A percentile compares a stretch with the other conserved stretches of the same genome.
Evolutionary conservation across 2,113 vertebrate species (phyloP).

Genomic region (Pseudolaguvia tuberculata): DNA sequence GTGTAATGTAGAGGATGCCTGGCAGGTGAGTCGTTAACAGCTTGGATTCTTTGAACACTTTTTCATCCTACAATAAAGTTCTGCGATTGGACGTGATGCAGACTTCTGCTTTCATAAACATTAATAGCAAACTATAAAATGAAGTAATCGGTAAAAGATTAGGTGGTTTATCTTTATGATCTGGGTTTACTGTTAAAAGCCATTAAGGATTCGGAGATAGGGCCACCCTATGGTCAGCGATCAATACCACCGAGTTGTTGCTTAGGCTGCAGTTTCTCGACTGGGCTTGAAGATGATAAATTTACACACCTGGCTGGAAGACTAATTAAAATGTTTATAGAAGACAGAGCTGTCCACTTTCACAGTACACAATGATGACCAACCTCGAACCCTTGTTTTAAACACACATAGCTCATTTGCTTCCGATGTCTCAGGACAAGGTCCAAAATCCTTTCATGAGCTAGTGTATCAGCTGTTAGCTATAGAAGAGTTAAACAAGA

Average conservation of each 20-base stretch:
- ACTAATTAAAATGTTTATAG: slow-evolving; percentile 73
- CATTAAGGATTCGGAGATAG: slow-evolving; percentile 52
- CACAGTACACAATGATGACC: slow-evolving; percentile 58
- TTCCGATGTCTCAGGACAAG: too few relatives aligned
- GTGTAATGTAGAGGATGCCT: slow-evolving; percentile 55
- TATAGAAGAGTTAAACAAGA: too few relatives aligned
- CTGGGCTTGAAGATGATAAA: slow-evolving; percentile 65
- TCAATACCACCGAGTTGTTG: slow-evolving; percentile 65
- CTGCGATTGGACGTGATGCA: slow-evolving; percentile 62
- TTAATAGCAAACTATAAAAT: slow-evolving; percentile 53
- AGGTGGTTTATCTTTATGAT: slow-evolving; percentile 40
- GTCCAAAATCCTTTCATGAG: too few relatives aligned
- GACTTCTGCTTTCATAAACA: slow-evolving; percentile 64
- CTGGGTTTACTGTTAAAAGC: slow-evolving; percentile 52
- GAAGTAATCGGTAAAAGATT: slow-evolving; percentile 46
- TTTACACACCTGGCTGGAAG: slow-evolving; percentile 59
- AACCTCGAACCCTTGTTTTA: slow-evolving; percentile 57
- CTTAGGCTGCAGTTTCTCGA: slow-evolving; percentile 62
- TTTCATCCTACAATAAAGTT: slow-evolving; percentile 60
- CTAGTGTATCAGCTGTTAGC: too few relatives aligned
- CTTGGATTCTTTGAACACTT: slow-evolving; percentile 58
- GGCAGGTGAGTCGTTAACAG: slow-evolving; percentile 55
- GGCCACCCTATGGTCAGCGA: slow-evolving; percentile 54
- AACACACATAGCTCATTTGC: slow-evolving; percentile 44
- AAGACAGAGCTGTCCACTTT: slow-evolving; percentile 61